Percentiles rank a stretch among this genome's conserved stretches.
Evolutionary conservation across 2,888 invertebrate genomes (phyloP).

Genomic region (Lathronympha strigana): DNA sequence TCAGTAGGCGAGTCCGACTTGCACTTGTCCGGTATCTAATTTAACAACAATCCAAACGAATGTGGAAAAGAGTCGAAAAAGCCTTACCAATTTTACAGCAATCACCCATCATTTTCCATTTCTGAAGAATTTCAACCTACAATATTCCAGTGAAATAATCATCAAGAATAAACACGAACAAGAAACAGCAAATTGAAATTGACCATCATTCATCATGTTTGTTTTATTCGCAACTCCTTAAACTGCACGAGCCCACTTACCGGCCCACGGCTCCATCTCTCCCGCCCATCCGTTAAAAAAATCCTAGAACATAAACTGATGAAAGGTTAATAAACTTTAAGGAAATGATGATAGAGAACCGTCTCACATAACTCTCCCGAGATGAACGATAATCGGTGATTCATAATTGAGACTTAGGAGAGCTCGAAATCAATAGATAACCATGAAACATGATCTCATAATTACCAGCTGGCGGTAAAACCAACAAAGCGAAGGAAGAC

Average conservation of each 20-base stretch:
- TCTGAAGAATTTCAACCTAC: neutral
- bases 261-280: slow-evolving; percentile 36
- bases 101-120: too few relatives aligned
- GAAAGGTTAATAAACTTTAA: slow-evolving; percentile 63
- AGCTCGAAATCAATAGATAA: slow-evolving; percentile 78
- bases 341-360: slow-evolving; percentile 68
- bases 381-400: slow-evolving; percentile 71
- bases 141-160: neutral
- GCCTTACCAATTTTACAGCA: too few relatives aligned
- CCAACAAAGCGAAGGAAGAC: slow-evolving; percentile 74
- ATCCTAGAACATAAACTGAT: slow-evolving; percentile 49
- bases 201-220: slow-evolving; percentile 23
- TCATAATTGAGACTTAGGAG: slow-evolving; percentile 77
- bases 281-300: slow-evolving; percentile 29
- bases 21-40: too few relatives aligned
- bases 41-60: too few relatives aligned
- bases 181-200: slow-evolving; percentile 16
- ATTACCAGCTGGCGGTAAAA: slow-evolving; percentile 71
- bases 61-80: too few relatives aligned
- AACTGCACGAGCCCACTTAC: slow-evolving; percentile 33
- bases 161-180: slow-evolving; percentile 4
- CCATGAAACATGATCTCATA: slow-evolving; percentile 80
- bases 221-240: slow-evolving; percentile 38
- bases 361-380: slow-evolving; percentile 69
- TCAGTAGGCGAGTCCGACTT: too few relatives aligned